Conservation (phyloP, 2,113 vertebrate genomes). For the pig (Sus scrofa) region DNA sequence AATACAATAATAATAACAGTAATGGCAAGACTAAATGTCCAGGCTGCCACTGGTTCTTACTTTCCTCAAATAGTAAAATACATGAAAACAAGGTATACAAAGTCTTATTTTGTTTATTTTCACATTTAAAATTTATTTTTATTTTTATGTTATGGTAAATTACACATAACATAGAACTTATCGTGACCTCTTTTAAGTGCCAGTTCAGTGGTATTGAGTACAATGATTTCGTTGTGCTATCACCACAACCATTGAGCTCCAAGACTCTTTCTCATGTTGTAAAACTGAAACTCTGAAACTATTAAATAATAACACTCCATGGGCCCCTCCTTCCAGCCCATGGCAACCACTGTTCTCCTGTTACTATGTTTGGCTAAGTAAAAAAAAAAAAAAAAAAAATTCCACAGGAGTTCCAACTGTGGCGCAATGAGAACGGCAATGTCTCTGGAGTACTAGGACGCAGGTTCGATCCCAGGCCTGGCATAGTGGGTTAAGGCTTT, state of each 20-base stretch:
- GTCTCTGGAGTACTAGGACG: no score
- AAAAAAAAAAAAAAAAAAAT: not conserved
- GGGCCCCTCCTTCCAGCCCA: no score
- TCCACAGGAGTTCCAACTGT: no score
- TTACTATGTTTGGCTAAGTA: not conserved
- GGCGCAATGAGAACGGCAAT: no score
- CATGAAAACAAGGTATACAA: constrained; percentile 11
- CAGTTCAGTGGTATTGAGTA: not conserved
- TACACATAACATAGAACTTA: not conserved
- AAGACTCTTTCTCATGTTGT: not conserved
- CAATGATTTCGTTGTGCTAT: not conserved
- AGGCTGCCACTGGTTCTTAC: not conserved
- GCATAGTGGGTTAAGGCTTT: no score
- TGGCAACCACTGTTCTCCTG: not conserved
- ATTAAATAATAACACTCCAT: not conserved
- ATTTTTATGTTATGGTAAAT: not conserved
- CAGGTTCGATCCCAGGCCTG: no score
- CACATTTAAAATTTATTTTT: not conserved
- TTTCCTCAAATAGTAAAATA: constrained; percentile 36
- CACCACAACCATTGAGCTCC: not conserved
- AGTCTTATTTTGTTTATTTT: not conserved
- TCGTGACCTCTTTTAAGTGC: not conserved
- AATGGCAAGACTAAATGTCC: not conserved
- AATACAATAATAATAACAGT: not conserved
- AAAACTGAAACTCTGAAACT: not conserved